These are phyloP conservation scores for Ctenopoma multispine DNA, from an alignment of 2,797 vertebrate species.

Conservation along the genomic window DNA sequence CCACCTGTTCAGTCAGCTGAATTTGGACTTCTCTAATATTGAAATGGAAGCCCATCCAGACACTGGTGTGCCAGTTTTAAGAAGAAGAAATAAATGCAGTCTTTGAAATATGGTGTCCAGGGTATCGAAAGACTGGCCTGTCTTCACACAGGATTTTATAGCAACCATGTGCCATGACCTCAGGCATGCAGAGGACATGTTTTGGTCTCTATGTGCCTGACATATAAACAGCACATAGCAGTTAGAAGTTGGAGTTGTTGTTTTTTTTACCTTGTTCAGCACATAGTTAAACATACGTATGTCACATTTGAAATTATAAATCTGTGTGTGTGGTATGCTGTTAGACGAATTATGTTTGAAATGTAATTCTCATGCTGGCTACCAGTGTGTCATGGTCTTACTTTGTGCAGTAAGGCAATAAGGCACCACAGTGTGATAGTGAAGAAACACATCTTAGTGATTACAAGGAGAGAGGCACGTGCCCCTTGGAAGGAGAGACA, in stretches of 20 bases:
- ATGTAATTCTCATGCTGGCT: background rate
- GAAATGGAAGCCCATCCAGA: conserved; percentile 11
- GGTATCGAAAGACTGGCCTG: conserved; percentile 1
- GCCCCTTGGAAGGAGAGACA: background rate
- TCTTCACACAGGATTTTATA: conserved; percentile 20
- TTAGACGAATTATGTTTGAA: conserved; percentile 6
- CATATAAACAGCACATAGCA: conserved; percentile 7
- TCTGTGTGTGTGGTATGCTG: background rate
- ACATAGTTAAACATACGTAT: background rate
- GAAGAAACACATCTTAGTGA: background rate
- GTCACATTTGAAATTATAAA: background rate
- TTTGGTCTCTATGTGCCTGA: background rate
- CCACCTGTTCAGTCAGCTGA: conserved; percentile 56
- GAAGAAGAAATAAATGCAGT: conserved; percentile 15
- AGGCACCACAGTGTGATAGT: background rate
- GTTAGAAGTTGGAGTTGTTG: too few species aligned
- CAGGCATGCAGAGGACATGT: conserved; percentile 12
- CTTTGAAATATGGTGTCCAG: conserved; percentile 10
- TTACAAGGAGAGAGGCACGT: background rate
- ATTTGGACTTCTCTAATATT: conserved; percentile 27
- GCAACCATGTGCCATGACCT: conserved; percentile 7
- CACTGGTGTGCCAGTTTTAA: background rate
- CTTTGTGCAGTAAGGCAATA: background rate
- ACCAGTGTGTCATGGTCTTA: background rate
- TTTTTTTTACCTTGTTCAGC: conserved; percentile 4